phyloP scores from a whole-genome alignment of 53 echinoderm and acorn worm species.

The Holothuria leucospilota region DNA sequence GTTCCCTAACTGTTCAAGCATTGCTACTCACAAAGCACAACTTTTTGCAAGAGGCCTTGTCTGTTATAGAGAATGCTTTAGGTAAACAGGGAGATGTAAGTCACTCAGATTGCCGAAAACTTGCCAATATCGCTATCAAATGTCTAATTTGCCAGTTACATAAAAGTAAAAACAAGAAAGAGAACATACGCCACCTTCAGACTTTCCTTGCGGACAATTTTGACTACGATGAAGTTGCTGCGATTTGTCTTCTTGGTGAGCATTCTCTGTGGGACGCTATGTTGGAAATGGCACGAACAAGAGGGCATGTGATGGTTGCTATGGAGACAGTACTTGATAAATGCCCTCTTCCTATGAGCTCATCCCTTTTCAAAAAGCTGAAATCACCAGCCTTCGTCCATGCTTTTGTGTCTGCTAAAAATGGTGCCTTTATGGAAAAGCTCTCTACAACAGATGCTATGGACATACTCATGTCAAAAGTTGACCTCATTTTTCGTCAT shows the following conservation, averaged over 20 bases:
- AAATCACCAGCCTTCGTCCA: slow-evolving; percentile 13
- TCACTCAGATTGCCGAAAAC: slow-evolving; percentile 64
- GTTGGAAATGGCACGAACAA: slow-evolving; percentile 84
- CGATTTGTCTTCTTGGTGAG: slow-evolving; percentile 74
- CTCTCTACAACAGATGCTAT: slow-evolving; percentile 5
- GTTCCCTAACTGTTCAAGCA: slow-evolving; percentile 6
- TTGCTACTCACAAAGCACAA: slow-evolving; percentile 71
- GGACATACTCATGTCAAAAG: not conserved
- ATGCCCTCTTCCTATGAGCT: slow-evolving; percentile 8
- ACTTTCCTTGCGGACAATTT: slow-evolving; percentile 88
- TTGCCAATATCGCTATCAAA: slow-evolving; percentile 84
- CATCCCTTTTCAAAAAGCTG: not conserved
- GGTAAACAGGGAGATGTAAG: slow-evolving; percentile 70
- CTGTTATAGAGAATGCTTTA: slow-evolving; percentile 52
- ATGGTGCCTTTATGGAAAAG: slow-evolving; percentile 19
- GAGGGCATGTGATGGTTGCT: slow-evolving; percentile 67
- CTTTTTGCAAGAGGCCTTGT: slow-evolving; percentile 56
- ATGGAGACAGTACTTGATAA: slow-evolving; percentile 66
- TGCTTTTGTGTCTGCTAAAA: slow-evolving; percentile 19
- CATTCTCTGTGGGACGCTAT: slow-evolving; percentile 78
- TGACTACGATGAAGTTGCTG: slow-evolving; percentile 86
- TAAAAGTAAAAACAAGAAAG: slow-evolving; percentile 58
- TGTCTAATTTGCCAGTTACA: slow-evolving; percentile 77
- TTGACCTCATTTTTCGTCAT: slow-evolving; percentile 13
- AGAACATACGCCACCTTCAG: not conserved